Evolutionary conservation across 64 coral and sea anemone species (phyloP), one percentile per base, ranked within the genome.

Genomic region (Exaiptasia diaphana): DNA sequence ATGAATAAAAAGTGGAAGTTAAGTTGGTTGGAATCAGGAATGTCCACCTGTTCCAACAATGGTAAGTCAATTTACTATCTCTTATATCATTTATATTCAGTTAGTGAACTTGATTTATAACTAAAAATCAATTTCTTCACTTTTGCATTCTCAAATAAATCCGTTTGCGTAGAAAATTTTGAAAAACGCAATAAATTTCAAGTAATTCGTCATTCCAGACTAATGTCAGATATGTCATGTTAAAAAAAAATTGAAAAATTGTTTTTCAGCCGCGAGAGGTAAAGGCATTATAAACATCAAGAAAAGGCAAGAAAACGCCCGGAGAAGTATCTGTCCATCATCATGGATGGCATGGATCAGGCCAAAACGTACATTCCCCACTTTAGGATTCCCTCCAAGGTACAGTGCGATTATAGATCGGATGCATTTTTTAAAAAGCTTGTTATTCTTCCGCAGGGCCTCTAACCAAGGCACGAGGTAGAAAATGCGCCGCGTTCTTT

Each of bases 271-370:
- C 67, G 52, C 30, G 76, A 88, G 67, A 70, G 86, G 36, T 80
- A 48, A n/a, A 88, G 80, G 61, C 80, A 88, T 21, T 88, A 88
- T 35, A 88, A 80, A 41, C 86, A 88, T 36, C 64, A 80, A 68
- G 77, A 87, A 28, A 88, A 88, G 63, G 76, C 75, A 38, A 68
- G 46, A 42, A 17, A 54, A 7, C 42, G 42, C 30, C 86, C 86
- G 2, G 67, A 88, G 14, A 90, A 82, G 27, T 90, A 82, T 25
- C 3, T 90, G 41, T 68, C 68, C 4, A 13, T 90, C 0, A 82
- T 90, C 6, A 90, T 82, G 7, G 87, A 90, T 38, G 87, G 87
- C 2, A 90, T 80, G 75, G 76, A 88, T 45, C 86, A 88, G 50
- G 38, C 33, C 1, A 80, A 88, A 26, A 80, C 76, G 7, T 76